Conservation (phyloP, 2,888 invertebrate genomes). For the Orthosia gothica region DNA sequence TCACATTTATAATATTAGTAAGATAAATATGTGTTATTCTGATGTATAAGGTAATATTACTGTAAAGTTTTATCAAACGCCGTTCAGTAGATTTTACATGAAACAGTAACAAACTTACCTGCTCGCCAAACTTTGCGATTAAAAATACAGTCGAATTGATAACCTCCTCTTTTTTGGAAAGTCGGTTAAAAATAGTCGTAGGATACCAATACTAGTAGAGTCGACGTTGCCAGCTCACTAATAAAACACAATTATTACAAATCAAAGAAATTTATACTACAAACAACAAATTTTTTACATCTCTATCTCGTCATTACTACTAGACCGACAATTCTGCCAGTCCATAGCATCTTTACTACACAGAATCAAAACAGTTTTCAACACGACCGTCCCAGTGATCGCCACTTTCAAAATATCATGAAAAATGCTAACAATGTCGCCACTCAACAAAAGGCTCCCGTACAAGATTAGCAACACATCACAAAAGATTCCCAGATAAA, state of each 20-base stretch:
- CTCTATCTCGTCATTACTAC: slow-evolving; percentile 10
- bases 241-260: neutral
- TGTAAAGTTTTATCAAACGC: too few relatives aligned
- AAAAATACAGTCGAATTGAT: too few relatives aligned
- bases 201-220: neutral
- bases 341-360: slow-evolving; percentile 22
- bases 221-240: neutral
- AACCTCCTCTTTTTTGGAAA: too few relatives aligned
- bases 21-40: too few relatives aligned
- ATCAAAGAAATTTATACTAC: slow-evolving; percentile 7
- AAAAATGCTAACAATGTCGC: neutral
- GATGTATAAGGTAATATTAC: too few relatives aligned
- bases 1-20: too few relatives aligned
- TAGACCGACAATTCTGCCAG: slow-evolving; percentile 16
- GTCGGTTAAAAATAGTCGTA: too few relatives aligned
- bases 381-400: neutral
- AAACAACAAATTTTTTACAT: slow-evolving; percentile 25
- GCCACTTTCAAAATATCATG: slow-evolving; percentile 7
- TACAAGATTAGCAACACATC: slow-evolving; percentile 38
- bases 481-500: slow-evolving; percentile 13
- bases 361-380: slow-evolving; percentile 32
- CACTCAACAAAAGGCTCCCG: slow-evolving; percentile 17
- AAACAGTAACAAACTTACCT: too few relatives aligned
- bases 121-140: too few relatives aligned
- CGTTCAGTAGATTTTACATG: too few relatives aligned